These are phyloP conservation scores for Henricia sp. DNA, from an alignment of 53 echinoderm and acorn worm species.

Conservation along the genomic window DNA sequence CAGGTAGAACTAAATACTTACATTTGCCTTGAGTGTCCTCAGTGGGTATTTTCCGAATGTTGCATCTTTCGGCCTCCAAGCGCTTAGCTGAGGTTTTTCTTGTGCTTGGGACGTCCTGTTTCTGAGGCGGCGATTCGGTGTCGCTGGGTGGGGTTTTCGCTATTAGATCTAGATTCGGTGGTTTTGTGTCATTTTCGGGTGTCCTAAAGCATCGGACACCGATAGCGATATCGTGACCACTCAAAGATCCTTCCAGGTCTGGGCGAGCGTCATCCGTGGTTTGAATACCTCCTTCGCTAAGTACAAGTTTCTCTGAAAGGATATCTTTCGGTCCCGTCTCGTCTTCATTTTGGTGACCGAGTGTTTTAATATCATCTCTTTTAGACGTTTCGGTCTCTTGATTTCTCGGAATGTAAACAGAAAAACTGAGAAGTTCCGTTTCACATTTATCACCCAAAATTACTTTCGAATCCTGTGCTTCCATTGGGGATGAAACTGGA, in stretches of 20 bases:
- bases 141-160: not conserved
- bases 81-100: not conserved
- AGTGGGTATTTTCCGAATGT: not conserved
- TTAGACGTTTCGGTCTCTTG: not conserved
- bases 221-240: conserved; percentile 26
- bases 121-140: not conserved
- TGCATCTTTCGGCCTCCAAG: not conserved
- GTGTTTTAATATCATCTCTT: too few species aligned
- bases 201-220: conserved; percentile 15
- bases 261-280: not conserved
- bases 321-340: not conserved
- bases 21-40: not conserved
- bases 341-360: not conserved
- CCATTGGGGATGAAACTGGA: not conserved
- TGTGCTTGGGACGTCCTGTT: not conserved
- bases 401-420: not conserved
- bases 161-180: not conserved
- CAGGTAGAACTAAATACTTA: conserved; percentile 11
- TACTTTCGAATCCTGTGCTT: not conserved
- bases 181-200: not conserved
- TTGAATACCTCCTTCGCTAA: not conserved
- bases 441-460: not conserved
- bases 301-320: not conserved
- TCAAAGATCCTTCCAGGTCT: not conserved
- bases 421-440: not conserved